Base-by-base conservation (phyloP, 2,797 vertebrate species). In the Tolypeutes matacus region DNA sequence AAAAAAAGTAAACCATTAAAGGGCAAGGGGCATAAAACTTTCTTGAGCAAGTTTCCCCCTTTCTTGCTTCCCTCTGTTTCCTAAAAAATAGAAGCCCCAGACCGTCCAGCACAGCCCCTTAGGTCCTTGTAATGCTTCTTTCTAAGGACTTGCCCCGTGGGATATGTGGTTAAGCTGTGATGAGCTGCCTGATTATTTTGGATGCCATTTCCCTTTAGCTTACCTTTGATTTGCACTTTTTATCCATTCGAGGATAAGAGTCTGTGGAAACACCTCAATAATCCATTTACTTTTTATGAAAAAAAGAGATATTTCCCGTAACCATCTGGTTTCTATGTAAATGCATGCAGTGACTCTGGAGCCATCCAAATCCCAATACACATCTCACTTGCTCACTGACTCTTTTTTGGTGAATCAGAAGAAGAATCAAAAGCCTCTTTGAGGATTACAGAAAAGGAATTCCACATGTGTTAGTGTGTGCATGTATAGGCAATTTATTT, bases 391-490 rank as follows among this genome's bases (percentile, higher is more conserved):
- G 98, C 97, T 98, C 97, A 75, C 96, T 95, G 97, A 90, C 23
- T 88, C 82, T 86, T 97, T 97, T 96, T 96, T 96, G 78, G 97
- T 97, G 98, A 98, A 98, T 98, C 98, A 98, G 96, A 98, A 96
- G 96, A 96, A 98, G 98, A 98, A 98, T 98, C 98, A 98, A 98
- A 98, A 98, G 98, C 97, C 96, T 98, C 98, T 98, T 98, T 98
- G 98, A 98, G 98, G 98, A 98, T 98, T 98, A 98, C 97, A 89
- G 98, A 95, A 98, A 98, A 98, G 95, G 98, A 98, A 98, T 98
- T 98, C 98, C 98, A 98, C 98, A 98, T 98, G 98, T 98, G 98
- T 96, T 96, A 98, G 97, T 97, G 98, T 98, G 98, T 98, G 96
- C 67, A 65, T 95, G 70, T 96, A 97, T 60, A 97, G 97, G 96